Evolutionary conservation across 92 coral and sea anemone genomes (phyloP), one percentile per base, ranked within the genome.

Genomic region (Phenganax subtilis): DNA sequence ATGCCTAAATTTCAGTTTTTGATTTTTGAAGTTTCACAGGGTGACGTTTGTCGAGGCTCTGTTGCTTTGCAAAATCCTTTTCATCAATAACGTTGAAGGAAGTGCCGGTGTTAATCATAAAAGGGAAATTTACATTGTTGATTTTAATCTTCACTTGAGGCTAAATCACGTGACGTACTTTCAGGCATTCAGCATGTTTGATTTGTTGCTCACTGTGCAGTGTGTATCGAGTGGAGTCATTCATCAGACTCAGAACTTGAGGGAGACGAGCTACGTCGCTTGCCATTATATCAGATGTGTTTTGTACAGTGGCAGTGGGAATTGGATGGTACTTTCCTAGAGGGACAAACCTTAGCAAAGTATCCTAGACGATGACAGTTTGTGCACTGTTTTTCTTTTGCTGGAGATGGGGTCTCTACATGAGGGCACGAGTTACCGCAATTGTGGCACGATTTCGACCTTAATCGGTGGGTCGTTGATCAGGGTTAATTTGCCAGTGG

Each of bases 161-260:
- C 27, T 30, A 44, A 6, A 29, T 58, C 52, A 76, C 68, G 62
- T 51, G 66, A 28, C 57, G 10, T 10, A 75, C 54, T 75, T 71
- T 9, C 3, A 52, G 60, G 16, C 12, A 28, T 20, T 37, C 47
- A 25, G 65, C 57, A 8, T 58, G 77, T 10, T 28, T 75, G 47
- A 7, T 30, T 75, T 55, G 66, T 75, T 37, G 47, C 47, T 56
- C 80, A 6, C 12, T 75, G 17, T 75, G 80, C 20, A 75, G 1
- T 75, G 17, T 75, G 80, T 9, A 75, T 31, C 16, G 65, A 55
- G 62, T 75, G 57, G 28, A 73, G 78, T 10, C 51, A 75, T 75
- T 75, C 64, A n/a, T 75, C 80, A 57, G 80, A 75, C 8, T 56
- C 80, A 25, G 80, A 75, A 29, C 80, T 75, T 75, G 80, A 75